Evolutionary conservation across 37 sponge, comb jelly and placozoan genomes (phyloP).

Genomic region (Corticium candelabrum): DNA sequence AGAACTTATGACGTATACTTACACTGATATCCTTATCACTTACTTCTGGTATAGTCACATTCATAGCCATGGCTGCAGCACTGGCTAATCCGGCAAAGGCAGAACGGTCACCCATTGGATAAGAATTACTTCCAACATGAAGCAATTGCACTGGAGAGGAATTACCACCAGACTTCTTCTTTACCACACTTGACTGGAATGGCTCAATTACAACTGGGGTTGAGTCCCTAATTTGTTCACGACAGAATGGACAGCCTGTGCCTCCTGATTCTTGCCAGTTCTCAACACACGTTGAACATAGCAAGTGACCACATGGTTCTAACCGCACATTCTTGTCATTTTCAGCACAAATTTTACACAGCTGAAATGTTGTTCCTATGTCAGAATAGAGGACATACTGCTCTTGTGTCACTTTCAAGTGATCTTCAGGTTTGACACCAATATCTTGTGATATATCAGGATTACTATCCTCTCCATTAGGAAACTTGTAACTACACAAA

Average conservation of each 20-base stretch:
- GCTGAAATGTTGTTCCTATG: constrained; percentile 91
- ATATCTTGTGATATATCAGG: constrained; percentile 64
- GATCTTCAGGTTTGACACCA: constrained; percentile 49
- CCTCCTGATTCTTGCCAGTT: constrained; percentile 81
- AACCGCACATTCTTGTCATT: constrained; percentile 86
- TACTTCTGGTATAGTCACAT: not conserved
- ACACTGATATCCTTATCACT: too few species aligned
- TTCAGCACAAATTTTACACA: constrained; percentile 97
- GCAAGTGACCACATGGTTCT: constrained; percentile 92
- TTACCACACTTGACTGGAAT: constrained; percentile 31
- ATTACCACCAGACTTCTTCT: not conserved
- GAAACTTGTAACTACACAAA: constrained; percentile 69
- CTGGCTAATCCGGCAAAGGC: too few species aligned
- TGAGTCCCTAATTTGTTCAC: constrained; percentile 80
- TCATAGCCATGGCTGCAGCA: too few species aligned
- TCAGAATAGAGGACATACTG: constrained; percentile 97
- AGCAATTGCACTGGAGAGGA: not conserved
- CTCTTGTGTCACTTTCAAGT: constrained; percentile 82
- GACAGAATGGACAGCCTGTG: constrained; percentile 90
- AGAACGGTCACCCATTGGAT: too few species aligned
- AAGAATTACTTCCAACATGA: not conserved
- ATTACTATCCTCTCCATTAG: constrained; percentile 80
- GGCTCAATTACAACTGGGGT: constrained; percentile 78
- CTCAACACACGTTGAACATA: constrained; percentile 78
- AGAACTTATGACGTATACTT: too few species aligned